Percentiles rank a stretch among this genome's conserved stretches.
Conservation (phyloP, 2,888 invertebrate species). For the Hirtodrosophila trivittata region DNA sequence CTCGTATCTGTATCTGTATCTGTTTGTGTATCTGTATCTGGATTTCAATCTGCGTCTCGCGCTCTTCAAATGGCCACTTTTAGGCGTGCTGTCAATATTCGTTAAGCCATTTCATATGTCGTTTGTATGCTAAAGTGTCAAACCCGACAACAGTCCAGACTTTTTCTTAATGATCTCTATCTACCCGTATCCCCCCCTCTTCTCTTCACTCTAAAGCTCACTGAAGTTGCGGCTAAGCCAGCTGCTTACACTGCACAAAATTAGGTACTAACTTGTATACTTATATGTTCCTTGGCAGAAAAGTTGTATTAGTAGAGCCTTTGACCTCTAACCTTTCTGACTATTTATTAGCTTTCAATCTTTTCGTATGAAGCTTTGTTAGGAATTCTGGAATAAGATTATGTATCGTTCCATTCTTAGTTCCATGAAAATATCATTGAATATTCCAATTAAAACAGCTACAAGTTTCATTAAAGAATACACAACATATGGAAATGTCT, state of each 20-base stretch:
- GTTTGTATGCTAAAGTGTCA: conserved; percentile 79
- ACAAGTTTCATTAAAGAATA: too few species aligned
- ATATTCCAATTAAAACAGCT: too few species aligned
- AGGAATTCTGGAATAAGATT: too few species aligned
- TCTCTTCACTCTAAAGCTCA: background rate
- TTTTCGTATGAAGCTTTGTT: too few species aligned
- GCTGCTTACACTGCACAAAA: conserved; percentile 18
- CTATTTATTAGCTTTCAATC: conserved; percentile 1
- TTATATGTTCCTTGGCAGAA: too few species aligned
- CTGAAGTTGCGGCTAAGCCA: conserved; percentile 2
- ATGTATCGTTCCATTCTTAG: too few species aligned
- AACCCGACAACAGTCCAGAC: conserved; percentile 75
- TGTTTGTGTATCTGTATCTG: conserved; percentile 19
- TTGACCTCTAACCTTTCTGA: too few species aligned
- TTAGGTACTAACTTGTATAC: too few species aligned
- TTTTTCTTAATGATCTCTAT: conserved; percentile 75
- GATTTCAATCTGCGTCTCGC: conserved; percentile 30
- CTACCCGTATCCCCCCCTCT: conserved; percentile 23
- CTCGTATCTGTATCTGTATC: conserved; percentile 6
- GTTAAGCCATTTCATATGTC: conserved; percentile 79
- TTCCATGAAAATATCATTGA: too few species aligned
- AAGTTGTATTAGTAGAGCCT: too few species aligned
- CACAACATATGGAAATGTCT: too few species aligned
- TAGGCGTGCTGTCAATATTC: conserved; percentile 77
- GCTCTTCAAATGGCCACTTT: conserved; percentile 69